Evolutionary conservation across 2,113 vertebrate genomes (phyloP).

Genomic region (Seriola aureovittata): DNA sequence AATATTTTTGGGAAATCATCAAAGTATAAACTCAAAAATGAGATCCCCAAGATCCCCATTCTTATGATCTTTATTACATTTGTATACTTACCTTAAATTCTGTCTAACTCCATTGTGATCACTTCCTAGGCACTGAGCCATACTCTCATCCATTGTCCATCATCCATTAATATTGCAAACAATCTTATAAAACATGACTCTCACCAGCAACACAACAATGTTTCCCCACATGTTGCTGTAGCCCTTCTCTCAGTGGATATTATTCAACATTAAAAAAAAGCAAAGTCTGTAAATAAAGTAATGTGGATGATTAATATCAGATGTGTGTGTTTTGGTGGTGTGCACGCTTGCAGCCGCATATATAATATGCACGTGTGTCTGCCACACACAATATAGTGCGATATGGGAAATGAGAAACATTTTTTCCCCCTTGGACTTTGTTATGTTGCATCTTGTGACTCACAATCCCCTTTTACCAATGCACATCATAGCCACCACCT

Average conservation of each 20-base stretch:
- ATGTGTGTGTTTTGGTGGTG: not conserved
- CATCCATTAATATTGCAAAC: constrained; percentile 9
- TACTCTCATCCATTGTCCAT: not conserved
- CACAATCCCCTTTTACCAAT: constrained; percentile 33
- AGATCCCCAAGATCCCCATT: not conserved
- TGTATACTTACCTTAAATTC: not conserved
- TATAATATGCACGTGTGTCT: constrained; percentile 57
- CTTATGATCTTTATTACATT: constrained; percentile 11
- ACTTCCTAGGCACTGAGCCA: constrained; percentile 29
- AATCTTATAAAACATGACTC: not conserved
- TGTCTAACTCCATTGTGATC: not conserved
- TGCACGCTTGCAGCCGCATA: constrained; percentile 53
- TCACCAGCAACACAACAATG: constrained; percentile 17
- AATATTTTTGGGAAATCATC: constrained; percentile 18
- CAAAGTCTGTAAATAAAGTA: constrained; percentile 26
- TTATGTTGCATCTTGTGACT: constrained; percentile 31
- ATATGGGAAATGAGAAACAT: constrained; percentile 13
- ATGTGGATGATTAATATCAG: constrained; percentile 4
- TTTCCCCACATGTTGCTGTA: constrained; percentile 14
- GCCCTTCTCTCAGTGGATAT: constrained; percentile 24
- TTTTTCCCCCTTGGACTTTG: not conserved
- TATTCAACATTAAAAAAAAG: constrained; percentile 23
- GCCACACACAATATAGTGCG: constrained; percentile 19
- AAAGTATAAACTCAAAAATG: constrained; percentile 20
- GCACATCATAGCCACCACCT: constrained; percentile 13